Evolutionary conservation across 2,113 vertebrate species (phyloP).

Genomic region (Nematolebias whitei): DNA sequence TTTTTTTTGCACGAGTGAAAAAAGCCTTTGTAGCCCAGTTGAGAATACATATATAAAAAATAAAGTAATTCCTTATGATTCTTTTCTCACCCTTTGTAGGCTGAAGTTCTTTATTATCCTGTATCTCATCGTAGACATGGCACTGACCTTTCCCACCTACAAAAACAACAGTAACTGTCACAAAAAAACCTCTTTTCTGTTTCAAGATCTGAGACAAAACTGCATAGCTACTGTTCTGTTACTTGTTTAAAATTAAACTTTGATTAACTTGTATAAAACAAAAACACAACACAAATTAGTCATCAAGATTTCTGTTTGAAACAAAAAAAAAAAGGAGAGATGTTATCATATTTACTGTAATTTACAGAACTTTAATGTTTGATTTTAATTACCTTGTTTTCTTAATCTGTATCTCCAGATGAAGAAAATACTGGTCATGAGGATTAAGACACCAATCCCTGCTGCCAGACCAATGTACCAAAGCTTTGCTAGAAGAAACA

Average conservation of each 20-base stretch:
- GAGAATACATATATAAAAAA: too few relatives aligned
- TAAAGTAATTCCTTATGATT: too few relatives aligned
- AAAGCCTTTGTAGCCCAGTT: too few relatives aligned
- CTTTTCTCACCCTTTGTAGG: neutral
- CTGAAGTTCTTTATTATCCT: neutral
- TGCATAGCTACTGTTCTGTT: too few relatives aligned
- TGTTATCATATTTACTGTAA: neutral
- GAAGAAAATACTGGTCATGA: neutral
- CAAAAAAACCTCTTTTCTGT: neutral
- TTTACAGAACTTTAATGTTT: neutral
- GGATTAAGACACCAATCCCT: neutral
- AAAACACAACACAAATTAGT: neutral
- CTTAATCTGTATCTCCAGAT: constrained; percentile 1
- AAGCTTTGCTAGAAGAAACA: neutral
- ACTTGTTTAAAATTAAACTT: too few relatives aligned
- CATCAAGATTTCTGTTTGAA: too few relatives aligned
- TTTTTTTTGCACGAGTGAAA: too few relatives aligned
- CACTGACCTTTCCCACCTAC: neutral
- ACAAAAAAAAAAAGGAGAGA: too few relatives aligned
- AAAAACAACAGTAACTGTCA: neutral
- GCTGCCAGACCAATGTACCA: too few relatives aligned
- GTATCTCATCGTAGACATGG: neutral
- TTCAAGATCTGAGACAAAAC: too few relatives aligned
- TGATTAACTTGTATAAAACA: neutral
- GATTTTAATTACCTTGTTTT: neutral